A percentile compares a stretch with the other conserved stretches of the same genome.
phyloP scores from a whole-genome alignment of 2,888 invertebrate genomes.

The Netelia inedita region DNA sequence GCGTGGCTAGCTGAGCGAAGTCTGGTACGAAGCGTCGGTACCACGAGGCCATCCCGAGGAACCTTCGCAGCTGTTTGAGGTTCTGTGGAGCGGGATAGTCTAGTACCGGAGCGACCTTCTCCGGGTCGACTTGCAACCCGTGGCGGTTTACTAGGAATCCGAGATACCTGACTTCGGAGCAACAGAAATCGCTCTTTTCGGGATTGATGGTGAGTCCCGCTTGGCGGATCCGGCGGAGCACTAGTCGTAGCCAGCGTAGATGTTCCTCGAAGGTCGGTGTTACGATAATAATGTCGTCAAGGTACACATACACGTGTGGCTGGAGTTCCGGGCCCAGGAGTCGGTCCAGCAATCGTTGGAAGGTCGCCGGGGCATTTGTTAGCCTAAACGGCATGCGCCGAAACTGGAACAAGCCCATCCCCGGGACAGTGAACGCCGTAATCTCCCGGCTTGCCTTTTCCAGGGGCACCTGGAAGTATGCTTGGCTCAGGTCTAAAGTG shows the following conservation, averaged over 20 bases:
- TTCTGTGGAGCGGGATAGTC: too few relatives aligned
- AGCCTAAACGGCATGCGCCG: constrained; percentile 77
- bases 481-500: constrained; percentile 68
- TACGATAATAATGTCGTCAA: constrained; percentile 67
- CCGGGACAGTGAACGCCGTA: constrained; percentile 77
- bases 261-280: constrained; percentile 62
- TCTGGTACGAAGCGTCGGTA: too few relatives aligned
- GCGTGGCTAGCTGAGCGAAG: too few relatives aligned
- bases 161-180: background rate
- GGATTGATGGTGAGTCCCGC: constrained; percentile 53
- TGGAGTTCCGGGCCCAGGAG: constrained; percentile 70
- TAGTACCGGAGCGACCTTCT: too few relatives aligned
- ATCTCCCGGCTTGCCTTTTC: constrained; percentile 62
- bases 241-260: constrained; percentile 50
- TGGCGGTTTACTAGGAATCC: too few relatives aligned
- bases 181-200: background rate
- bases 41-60: too few relatives aligned
- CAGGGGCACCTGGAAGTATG: constrained; percentile 69
- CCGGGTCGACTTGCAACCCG: too few relatives aligned
- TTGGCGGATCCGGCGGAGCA: too few relatives aligned
- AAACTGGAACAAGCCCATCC: constrained; percentile 73
- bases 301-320: constrained; percentile 57
- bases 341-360: constrained; percentile 75
- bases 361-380: constrained; percentile 75
- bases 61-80: too few relatives aligned